These are phyloP conservation scores for Spilogale gracilis DNA, from an alignment of 2,113 vertebrate genomes.

Conservation along the genomic window DNA sequence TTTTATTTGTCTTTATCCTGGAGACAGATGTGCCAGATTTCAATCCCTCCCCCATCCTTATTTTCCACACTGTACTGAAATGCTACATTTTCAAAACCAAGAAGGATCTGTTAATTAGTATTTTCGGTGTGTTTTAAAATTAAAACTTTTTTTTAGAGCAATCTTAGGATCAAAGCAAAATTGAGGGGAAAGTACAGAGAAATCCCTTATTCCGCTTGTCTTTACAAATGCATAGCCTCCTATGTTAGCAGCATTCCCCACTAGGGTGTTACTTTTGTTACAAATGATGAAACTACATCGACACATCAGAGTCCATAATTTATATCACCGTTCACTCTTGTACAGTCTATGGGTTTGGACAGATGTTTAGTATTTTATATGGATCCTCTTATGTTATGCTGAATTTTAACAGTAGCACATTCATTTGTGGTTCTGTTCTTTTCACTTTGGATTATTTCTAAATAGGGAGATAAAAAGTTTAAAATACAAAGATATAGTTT, in stretches of 20 bases:
- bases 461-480: not conserved
- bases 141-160: not conserved
- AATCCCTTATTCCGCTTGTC: not conserved
- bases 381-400: not conserved
- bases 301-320: not conserved
- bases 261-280: not conserved
- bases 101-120: not conserved
- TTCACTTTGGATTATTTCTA: not conserved
- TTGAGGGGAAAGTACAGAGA: not conserved
- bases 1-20: too few relatives aligned
- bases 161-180: not conserved
- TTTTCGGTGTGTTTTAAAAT: not conserved
- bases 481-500: not conserved
- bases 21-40: too few relatives aligned
- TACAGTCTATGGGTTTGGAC: not conserved
- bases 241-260: not conserved
- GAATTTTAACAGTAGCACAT: not conserved
- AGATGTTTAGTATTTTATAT: not conserved
- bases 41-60: too few relatives aligned
- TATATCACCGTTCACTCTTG: not conserved
- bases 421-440: slow-evolving; percentile 24
- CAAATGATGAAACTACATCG: not conserved
- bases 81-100: not conserved
- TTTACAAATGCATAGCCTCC: not conserved
- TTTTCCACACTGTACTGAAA: not conserved